Evolutionary conservation across 2,797 vertebrate species (phyloP).

Genomic region (Lepidocolaptes lacrymiger): DNA sequence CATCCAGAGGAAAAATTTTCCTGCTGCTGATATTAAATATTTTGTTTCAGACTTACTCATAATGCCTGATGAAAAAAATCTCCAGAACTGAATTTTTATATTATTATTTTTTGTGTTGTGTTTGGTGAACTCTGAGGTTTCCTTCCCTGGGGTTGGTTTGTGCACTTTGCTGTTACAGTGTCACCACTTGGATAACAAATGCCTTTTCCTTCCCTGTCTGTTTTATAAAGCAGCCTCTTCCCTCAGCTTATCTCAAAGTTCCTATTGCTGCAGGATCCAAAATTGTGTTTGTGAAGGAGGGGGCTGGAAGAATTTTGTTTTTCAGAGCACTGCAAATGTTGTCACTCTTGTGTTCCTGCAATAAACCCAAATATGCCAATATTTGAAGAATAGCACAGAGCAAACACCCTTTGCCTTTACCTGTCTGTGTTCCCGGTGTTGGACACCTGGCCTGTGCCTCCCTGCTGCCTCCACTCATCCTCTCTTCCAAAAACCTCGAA

Average conservation of each 20-base stretch:
- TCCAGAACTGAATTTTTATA: not conserved
- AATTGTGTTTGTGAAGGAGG: not conserved
- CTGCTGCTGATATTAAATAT: not conserved
- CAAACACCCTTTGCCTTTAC: constrained; percentile 24
- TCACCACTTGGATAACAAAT: not conserved
- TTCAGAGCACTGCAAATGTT: constrained; percentile 17
- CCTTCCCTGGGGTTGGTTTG: not conserved
- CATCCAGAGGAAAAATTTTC: not conserved
- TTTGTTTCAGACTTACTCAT: not conserved
- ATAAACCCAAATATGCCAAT: constrained; percentile 40
- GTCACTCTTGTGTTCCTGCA: constrained; percentile 23
- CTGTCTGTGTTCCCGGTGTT: not conserved
- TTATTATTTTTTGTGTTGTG: not conserved
- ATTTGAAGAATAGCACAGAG: constrained; percentile 17
- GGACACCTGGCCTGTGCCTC: not conserved
- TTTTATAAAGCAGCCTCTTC: constrained; percentile 1
- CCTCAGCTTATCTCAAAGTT: not conserved
- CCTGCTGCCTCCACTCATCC: not conserved
- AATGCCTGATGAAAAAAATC: not conserved
- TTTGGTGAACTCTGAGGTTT: not conserved
- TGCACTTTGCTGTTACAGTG: not conserved
- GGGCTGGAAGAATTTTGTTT: constrained; percentile 33
- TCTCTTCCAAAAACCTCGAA: not conserved
- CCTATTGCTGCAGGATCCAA: not conserved
- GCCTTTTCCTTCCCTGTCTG: not conserved